Percentiles rank a stretch among this genome's conserved stretches.
These are phyloP conservation scores for Anticlea derivata DNA, from an alignment of 2,888 invertebrate species.

Conservation along the genomic window DNA sequence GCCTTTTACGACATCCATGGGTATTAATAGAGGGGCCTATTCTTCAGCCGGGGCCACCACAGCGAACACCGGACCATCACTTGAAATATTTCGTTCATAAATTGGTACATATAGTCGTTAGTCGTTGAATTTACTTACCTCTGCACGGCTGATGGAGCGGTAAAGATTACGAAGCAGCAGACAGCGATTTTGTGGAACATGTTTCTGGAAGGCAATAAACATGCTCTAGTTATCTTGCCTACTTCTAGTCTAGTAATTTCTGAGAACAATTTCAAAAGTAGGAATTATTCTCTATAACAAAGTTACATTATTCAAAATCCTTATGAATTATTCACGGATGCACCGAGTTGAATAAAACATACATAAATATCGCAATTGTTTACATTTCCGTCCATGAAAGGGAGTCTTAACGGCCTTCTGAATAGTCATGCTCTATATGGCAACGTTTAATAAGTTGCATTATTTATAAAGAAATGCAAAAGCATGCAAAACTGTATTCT, in stretches of 20 bases:
- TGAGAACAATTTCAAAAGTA: neutral
- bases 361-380: conserved; percentile 28
- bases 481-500: neutral
- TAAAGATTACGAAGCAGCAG: conserved; percentile 53
- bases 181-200: conserved; percentile 54
- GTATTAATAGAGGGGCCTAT: no score
- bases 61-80: no score
- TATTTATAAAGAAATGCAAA: neutral
- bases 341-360: conserved; percentile 21
- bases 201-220: conserved; percentile 61
- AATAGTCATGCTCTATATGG: conserved; percentile 52
- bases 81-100: neutral
- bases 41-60: no score
- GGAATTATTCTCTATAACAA: no score
- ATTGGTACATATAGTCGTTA: no score
- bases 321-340: conserved; percentile 15
- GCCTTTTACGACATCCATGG: no score
- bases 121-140: conserved; percentile 47
- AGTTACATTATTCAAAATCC: neutral
- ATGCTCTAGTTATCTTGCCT: neutral
- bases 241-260: neutral
- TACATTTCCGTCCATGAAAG: conserved; percentile 40
- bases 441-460: conserved; percentile 17
- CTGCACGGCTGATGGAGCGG: conserved; percentile 56
- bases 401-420: conserved; percentile 52